Conservation (phyloP, 2,888 invertebrate species). For the Argyra leucocephala region DNA sequence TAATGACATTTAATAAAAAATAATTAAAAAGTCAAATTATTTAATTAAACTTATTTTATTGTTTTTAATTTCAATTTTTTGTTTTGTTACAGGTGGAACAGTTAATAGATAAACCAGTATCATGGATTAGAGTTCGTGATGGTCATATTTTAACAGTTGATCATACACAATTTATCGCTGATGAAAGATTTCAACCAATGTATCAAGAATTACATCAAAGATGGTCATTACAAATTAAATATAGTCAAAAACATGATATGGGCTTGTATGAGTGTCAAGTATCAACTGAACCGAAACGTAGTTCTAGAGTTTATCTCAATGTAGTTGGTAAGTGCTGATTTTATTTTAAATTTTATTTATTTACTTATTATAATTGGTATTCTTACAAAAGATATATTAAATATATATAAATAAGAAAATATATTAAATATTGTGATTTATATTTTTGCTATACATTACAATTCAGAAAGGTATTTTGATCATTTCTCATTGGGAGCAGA, state of each 20-base stretch:
- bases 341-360: too few relatives aligned
- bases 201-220: conserved; percentile 68
- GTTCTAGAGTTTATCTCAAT: conserved; percentile 79
- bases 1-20: too few relatives aligned
- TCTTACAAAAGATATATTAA: too few relatives aligned
- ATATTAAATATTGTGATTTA: too few relatives aligned
- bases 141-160: conserved; percentile 85
- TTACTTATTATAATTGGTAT: too few relatives aligned
- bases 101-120: conserved; percentile 61
- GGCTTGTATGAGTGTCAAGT: conserved; percentile 91
- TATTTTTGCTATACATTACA: too few relatives aligned
- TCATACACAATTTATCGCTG: conserved; percentile 72
- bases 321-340: conserved; percentile 83
- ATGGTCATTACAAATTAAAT: conserved; percentile 85
- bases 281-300: conserved; percentile 87
- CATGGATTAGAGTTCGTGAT: conserved; percentile 80
- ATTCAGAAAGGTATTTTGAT: too few relatives aligned
- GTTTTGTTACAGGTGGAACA: conserved; percentile 34
- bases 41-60: too few relatives aligned
- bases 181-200: conserved; percentile 83
- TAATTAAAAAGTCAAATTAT: too few relatives aligned
- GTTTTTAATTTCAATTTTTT: not conserved
- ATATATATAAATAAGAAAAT: too few relatives aligned
- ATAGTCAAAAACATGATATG: conserved; percentile 74
- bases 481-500: too few relatives aligned